phyloP scores from a whole-genome alignment of 2,888 invertebrate species.

The Rhamnusium bicolor region DNA sequence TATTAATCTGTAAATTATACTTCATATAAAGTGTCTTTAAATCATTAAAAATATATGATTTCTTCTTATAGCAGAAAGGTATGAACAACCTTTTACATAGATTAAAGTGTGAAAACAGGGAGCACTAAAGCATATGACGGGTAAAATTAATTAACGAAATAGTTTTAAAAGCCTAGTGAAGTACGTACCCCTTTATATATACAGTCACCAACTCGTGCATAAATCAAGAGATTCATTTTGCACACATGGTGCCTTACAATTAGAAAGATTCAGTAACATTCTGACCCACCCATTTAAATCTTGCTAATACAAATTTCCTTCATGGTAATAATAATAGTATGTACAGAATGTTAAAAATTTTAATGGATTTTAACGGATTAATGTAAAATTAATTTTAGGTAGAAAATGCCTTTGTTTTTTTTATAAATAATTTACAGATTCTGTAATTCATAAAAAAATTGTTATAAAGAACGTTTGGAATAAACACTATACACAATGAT shows the following conservation, averaged over 20 bases:
- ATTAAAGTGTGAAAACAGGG: not conserved
- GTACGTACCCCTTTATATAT: constrained; percentile 20
- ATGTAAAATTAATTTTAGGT: too few relatives aligned
- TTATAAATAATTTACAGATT: too few relatives aligned
- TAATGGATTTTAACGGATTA: too few relatives aligned
- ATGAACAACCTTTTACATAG: not conserved
- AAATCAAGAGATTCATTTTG: constrained; percentile 12
- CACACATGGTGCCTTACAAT: constrained; percentile 5
- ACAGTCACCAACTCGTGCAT: not conserved
- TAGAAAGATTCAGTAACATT: constrained; percentile 4
- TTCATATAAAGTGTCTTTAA: too few relatives aligned
- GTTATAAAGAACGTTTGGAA: too few relatives aligned
- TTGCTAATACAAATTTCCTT: not conserved
- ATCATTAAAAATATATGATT: not conserved
- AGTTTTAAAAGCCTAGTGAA: constrained; percentile 24
- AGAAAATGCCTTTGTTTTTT: too few relatives aligned
- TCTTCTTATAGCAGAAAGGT: not conserved
- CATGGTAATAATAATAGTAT: not conserved
- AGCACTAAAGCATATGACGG: not conserved
- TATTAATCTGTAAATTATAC: too few relatives aligned
- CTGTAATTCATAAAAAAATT: too few relatives aligned
- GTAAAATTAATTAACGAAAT: constrained; percentile 24
- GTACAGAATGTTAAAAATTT: not conserved
- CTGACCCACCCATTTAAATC: constrained; percentile 8
- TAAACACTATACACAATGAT: too few relatives aligned